A percentile compares a stretch with the other conserved stretches of the same genome.
phyloP scores from a whole-genome alignment of 2,113 vertebrate species.

The Charadrius vociferus region DNA sequence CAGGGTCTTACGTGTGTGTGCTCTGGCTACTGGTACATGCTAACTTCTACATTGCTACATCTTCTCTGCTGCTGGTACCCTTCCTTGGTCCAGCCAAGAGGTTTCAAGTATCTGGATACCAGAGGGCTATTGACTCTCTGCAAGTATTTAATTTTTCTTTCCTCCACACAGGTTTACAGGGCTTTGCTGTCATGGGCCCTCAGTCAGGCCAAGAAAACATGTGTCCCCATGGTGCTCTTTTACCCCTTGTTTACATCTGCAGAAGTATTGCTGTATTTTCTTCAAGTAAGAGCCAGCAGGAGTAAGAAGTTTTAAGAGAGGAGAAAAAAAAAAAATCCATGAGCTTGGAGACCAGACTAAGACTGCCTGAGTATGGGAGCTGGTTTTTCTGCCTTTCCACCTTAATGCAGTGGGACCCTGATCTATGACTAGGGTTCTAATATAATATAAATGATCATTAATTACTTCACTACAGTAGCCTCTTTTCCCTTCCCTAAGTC shows the following conservation, averaged over 20 bases:
- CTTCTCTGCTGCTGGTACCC: neutral
- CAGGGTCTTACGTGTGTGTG: accelerated
- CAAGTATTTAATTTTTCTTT: neutral
- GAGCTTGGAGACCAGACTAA: neutral
- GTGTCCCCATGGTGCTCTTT: neutral
- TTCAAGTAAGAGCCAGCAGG: neutral
- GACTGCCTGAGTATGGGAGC: neutral
- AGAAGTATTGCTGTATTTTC: neutral
- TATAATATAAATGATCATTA: neutral
- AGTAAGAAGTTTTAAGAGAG: neutral
- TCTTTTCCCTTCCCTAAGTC: accelerated
- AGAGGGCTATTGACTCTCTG: neutral
- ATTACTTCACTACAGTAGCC: neutral
- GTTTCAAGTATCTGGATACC: neutral
- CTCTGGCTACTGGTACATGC: neutral
- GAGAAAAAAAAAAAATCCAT: neutral
- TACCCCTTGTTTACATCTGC: neutral
- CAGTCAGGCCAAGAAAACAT: too few species aligned
- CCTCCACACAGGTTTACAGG: neutral
- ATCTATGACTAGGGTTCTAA: neutral
- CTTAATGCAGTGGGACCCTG: neutral
- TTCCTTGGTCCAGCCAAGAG: neutral
- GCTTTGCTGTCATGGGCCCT: too few species aligned
- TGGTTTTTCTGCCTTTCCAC: neutral
- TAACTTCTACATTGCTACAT: neutral